Percentiles rank a stretch among this genome's conserved stretches.
Evolutionary conservation across 2,888 invertebrate species (phyloP).

Genomic region (Emmelina monodactyla): DNA sequence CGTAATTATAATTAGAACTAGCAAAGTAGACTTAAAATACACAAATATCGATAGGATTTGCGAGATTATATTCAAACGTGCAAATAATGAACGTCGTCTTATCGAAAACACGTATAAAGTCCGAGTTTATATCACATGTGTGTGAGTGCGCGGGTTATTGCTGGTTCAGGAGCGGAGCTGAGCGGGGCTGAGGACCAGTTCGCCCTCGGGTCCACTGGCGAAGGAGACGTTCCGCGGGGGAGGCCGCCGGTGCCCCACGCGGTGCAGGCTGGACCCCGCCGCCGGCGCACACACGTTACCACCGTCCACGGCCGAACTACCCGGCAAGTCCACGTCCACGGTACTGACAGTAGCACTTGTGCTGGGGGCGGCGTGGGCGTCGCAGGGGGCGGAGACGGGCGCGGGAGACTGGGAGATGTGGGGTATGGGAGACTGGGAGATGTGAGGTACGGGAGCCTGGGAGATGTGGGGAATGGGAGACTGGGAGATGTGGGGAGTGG

Average conservation of each 20-base stretch:
- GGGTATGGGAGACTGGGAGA: too few species aligned
- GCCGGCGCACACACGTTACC: neutral
- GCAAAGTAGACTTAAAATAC: slow-evolving; percentile 33
- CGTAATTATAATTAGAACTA: slow-evolving; percentile 19
- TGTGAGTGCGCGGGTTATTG: neutral
- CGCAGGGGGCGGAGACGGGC: too few species aligned
- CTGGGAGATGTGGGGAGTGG: neutral
- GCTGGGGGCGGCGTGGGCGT: neutral
- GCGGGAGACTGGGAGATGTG: too few species aligned
- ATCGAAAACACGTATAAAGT: slow-evolving; percentile 35
- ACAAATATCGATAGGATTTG: slow-evolving; percentile 36
- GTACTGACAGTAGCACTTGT: neutral
- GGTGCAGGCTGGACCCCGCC: too few species aligned
- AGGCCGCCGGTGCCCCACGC: slow-evolving; percentile 20
- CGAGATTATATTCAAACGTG: slow-evolving; percentile 50
- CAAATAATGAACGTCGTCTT: slow-evolving; percentile 42
- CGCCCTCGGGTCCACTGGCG: slow-evolving; percentile 59
- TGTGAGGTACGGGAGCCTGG: too few species aligned
- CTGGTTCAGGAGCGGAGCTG: slow-evolving; percentile 64
- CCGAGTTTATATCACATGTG: slow-evolving; percentile 15
- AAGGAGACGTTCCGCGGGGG: slow-evolving; percentile 59
- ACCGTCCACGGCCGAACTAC: neutral
- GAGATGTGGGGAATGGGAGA: too few species aligned
- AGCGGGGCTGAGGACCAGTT: slow-evolving; percentile 70
- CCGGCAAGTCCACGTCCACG: neutral